These are phyloP conservation scores for Hemiprocne comata DNA, from an alignment of 2,113 vertebrate species.

Conservation along the genomic window DNA sequence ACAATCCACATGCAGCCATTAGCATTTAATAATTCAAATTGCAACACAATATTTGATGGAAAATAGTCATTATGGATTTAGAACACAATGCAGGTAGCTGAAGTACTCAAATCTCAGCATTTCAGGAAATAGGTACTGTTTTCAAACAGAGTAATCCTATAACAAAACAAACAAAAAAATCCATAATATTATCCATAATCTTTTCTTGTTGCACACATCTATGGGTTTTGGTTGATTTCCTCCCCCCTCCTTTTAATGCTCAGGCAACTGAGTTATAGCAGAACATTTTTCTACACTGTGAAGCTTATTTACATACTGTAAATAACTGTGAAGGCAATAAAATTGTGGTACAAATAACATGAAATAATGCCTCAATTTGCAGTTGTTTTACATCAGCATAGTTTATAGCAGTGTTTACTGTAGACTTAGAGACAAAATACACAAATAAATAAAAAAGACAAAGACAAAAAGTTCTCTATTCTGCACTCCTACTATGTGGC, in stretches of 20 bases:
- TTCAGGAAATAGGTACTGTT: slow-evolving; percentile 42
- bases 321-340: slow-evolving; percentile 68
- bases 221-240: neutral
- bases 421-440: slow-evolving; percentile 34
- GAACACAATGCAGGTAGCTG: slow-evolving; percentile 54
- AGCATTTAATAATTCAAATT: slow-evolving; percentile 61
- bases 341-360: slow-evolving; percentile 65
- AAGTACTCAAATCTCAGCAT: slow-evolving; percentile 40
- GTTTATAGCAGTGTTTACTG: slow-evolving; percentile 61
- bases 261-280: slow-evolving; percentile 59
- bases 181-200: slow-evolving; percentile 33
- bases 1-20: neutral
- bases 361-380: slow-evolving; percentile 69
- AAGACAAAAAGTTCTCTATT: neutral
- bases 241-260: slow-evolving; percentile 1
- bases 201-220: neutral
- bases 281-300: slow-evolving; percentile 43
- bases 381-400: slow-evolving; percentile 54
- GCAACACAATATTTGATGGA: slow-evolving; percentile 19
- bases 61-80: slow-evolving; percentile 63
- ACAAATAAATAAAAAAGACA: neutral
- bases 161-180: neutral
- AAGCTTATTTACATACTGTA: slow-evolving; percentile 72
- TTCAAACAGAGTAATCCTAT: slow-evolving; percentile 61
- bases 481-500: neutral